Percentiles rank a stretch among this genome's conserved stretches.
Evolutionary conservation across 2,797 vertebrate genomes (phyloP).

Genomic region (Siniperca scherzeri): DNA sequence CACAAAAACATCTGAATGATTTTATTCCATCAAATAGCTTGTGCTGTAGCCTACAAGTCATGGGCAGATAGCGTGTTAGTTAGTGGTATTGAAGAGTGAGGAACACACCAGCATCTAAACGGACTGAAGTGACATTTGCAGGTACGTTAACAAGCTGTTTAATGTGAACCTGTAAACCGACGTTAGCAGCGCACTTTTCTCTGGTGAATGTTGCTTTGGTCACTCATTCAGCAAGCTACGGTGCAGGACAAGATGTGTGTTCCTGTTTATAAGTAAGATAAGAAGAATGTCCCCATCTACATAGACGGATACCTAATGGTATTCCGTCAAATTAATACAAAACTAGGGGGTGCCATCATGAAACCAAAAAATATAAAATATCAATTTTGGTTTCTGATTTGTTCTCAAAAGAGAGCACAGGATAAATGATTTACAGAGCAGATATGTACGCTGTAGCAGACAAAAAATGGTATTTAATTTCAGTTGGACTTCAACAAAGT

Average conservation of each 20-base stretch:
- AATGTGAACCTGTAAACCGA: neutral
- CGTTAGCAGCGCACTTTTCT: neutral
- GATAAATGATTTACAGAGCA: neutral
- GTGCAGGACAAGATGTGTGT: neutral
- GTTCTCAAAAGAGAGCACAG: neutral
- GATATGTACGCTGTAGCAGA: neutral
- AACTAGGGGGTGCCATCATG: neutral
- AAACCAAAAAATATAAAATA: neutral
- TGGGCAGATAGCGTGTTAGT: neutral
- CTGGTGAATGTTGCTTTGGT: no score
- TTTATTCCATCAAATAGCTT: neutral
- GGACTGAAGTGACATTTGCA: neutral
- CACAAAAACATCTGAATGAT: constrained; percentile 6
- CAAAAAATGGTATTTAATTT: neutral
- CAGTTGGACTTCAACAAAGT: neutral
- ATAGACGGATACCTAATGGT: neutral
- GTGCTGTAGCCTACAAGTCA: neutral
- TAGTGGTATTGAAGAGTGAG: neutral
- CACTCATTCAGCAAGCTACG: rapidly evolving
- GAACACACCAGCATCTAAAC: neutral
- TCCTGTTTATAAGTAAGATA: neutral
- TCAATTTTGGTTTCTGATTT: neutral
- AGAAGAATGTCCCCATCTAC: neutral
- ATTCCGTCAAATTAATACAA: neutral
- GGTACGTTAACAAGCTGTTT: no score